Evolutionary conservation across 2,113 vertebrate species (phyloP), one percentile per base, ranked within the genome.

Genomic region (Ageneiosus marmoratus): DNA sequence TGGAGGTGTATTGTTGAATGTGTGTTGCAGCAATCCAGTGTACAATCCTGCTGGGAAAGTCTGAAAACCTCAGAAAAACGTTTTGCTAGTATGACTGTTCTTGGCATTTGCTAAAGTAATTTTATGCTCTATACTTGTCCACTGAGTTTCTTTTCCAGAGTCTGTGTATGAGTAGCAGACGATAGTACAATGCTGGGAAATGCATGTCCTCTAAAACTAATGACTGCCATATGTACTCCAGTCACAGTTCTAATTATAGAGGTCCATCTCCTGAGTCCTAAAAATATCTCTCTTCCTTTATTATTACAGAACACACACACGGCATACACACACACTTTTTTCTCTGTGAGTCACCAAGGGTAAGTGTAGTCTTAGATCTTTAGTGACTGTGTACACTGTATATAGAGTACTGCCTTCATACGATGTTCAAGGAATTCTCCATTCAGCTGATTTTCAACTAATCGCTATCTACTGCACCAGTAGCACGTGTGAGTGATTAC

Each of bases 241-340:
- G 84, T 81, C 85, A 82, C 44, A 56, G 67, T 70, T 90, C 77
- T 89, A 89, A 86, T 87, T 89, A 87, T 85, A 85, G 87, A 84
- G 80, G 41, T 65, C 48, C 55, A 67, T 84, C 73, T 87, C 69
- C 51, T 65, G 58, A 53, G 74, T 34, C 13, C 86, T 88, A 88
- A 88, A 89, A 88, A 89, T 90, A 88, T 55, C n/a, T 48, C 18
- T 53, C 37, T 81, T 37, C 67, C 62, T 77, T 65, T 83, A 60
- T 87, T 85, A 81, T 86, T 85, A 86, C 81, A 83, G 80, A 81
- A 75, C 53, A 58, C 77, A 41, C 18, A 58, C 67, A 65, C 5
- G 37, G 37, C 37, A 41, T 41, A 5, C 37, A 41, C 37, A 41
- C 37, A 41, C 37, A 41, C 37, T 20, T 6, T 7, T 22, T 76